These are phyloP conservation scores for Galleria mellonella DNA, from an alignment of 1,140 invertebrate species.

Conservation along the genomic window DNA sequence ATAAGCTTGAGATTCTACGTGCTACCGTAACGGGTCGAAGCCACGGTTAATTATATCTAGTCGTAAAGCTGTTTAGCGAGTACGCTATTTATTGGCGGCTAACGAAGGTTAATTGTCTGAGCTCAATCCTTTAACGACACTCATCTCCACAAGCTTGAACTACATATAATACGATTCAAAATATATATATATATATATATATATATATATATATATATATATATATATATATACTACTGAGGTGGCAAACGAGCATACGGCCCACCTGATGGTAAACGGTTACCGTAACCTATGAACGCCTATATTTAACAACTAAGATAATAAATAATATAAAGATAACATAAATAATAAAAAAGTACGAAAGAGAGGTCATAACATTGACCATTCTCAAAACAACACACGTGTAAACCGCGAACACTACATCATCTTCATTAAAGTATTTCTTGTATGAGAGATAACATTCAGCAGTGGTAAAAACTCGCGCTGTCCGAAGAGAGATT, in stretches of 20 bases:
- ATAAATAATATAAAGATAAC: neutral
- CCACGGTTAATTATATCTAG: conserved; percentile 50
- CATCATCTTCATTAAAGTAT: conserved; percentile 36
- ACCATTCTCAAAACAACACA: conserved; percentile 39
- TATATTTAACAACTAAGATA: no score
- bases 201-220: no score
- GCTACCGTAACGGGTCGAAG: conserved; percentile 37
- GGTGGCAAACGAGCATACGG: no score
- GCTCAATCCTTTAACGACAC: conserved; percentile 15
- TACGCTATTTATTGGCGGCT: conserved; percentile 52
- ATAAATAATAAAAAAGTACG: conserved; percentile 14
- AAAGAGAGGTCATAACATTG: conserved; percentile 32
- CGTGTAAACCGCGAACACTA: conserved; percentile 33
- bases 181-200: no score
- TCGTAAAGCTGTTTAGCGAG: conserved; percentile 37
- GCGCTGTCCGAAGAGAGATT: conserved; percentile 52
- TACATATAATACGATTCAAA: no score
- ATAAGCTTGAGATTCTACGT: conserved; percentile 28
- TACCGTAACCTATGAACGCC: no score
- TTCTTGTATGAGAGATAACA: conserved; percentile 12
- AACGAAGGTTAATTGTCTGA: conserved; percentile 49
- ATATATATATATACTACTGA: no score
- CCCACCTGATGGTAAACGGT: no score
- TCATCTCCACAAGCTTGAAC: neutral
- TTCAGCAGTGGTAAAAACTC: conserved; percentile 26